Conservation (phyloP, 2,113 vertebrate genomes). For the Rynchops niger region DNA sequence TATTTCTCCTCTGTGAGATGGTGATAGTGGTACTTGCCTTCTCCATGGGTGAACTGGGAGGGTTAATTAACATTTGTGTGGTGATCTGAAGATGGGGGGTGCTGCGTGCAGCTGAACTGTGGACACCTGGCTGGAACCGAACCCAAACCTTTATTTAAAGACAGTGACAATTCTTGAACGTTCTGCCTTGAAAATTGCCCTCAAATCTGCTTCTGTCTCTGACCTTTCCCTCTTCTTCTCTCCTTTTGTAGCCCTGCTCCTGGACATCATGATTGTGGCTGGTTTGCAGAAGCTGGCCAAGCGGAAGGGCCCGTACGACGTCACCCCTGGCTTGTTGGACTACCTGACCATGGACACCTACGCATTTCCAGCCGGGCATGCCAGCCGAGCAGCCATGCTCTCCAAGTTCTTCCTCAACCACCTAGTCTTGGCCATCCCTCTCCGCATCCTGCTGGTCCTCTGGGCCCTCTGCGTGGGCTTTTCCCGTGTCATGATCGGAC, state of each 20-base stretch:
- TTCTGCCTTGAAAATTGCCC: neutral
- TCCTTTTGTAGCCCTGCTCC: conserved; percentile 80
- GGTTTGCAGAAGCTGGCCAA: conserved; percentile 91
- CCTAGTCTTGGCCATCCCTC: conserved; percentile 91
- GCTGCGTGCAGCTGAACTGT: fast-evolving
- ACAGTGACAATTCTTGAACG: neutral
- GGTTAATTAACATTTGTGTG: neutral
- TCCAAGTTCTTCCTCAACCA: conserved; percentile 96
- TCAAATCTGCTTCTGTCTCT: neutral
- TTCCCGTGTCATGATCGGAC: conserved; percentile 90
- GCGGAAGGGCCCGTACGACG: conserved; percentile 87
- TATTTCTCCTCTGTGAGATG: neutral
- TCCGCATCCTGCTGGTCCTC: conserved; percentile 90
- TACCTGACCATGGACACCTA: conserved; percentile 91
- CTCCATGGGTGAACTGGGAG: neutral
- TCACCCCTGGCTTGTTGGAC: conserved; percentile 87
- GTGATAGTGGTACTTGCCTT: neutral
- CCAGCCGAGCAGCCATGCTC: conserved; percentile 92
- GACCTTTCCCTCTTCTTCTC: neutral
- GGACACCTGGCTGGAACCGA: neutral
- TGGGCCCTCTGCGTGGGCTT: conserved; percentile 92
- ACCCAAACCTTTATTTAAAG: neutral
- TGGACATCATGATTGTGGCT: conserved; percentile 90
- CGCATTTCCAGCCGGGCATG: conserved; percentile 90
- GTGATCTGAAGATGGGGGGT: neutral